These are phyloP conservation scores for Drosophila mercatorum DNA, from an alignment of 2,888 invertebrate genomes.

Conservation along the genomic window DNA sequence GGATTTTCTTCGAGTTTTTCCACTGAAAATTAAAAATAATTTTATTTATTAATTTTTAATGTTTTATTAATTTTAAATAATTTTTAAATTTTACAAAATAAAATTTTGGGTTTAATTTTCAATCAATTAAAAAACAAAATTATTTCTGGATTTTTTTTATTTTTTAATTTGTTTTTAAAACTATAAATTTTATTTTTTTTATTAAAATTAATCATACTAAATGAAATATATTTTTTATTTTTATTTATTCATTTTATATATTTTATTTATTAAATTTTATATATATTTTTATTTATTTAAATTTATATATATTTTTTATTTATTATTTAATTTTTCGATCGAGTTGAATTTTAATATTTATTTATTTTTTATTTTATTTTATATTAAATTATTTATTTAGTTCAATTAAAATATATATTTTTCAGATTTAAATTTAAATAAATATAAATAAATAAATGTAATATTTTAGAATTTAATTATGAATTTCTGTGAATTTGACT, in stretches of 20 bases:
- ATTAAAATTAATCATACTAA: not conserved
- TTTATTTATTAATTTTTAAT: not conserved
- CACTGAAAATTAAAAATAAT: slow-evolving; percentile 1
- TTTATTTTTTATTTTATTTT: not conserved
- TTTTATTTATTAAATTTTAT: not conserved
- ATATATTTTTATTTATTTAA: not conserved
- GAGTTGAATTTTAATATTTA: not conserved
- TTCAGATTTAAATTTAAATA: not conserved
- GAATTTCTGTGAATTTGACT: too few relatives aligned
- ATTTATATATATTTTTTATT: not conserved
- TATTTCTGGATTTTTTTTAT: too few relatives aligned
- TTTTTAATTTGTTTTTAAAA: not conserved
- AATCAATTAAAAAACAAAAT: too few relatives aligned
- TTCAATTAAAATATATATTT: not conserved
- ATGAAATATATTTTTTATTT: not conserved
- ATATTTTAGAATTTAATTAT: not conserved
- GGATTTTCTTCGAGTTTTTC: not conserved
- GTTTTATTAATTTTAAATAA: not conserved
- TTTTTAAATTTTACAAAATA: not conserved
- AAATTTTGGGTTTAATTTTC: not conserved
- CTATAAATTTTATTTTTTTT: not conserved
- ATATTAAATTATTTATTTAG: not conserved
- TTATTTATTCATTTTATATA: not conserved
- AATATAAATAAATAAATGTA: too few relatives aligned
- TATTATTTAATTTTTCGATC: not conserved